These are phyloP conservation scores for Climacteris rufus DNA, from an alignment of 2,113 vertebrate genomes.

Conservation along the genomic window DNA sequence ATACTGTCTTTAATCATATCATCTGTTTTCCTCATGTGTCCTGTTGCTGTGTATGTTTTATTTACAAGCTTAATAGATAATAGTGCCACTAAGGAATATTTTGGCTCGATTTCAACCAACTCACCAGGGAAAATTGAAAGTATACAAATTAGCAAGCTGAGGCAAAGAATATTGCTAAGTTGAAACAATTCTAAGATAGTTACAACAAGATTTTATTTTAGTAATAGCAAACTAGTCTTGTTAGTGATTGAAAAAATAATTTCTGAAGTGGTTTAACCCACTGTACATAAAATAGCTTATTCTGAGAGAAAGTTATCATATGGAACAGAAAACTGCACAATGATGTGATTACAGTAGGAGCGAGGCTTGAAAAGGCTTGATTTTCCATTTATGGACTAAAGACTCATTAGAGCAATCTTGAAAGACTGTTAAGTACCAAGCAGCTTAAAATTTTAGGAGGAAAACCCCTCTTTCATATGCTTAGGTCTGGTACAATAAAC, in stretches of 20 bases:
- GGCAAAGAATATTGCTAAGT: not conserved
- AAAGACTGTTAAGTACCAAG: not conserved
- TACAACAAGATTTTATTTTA: constrained; percentile 10
- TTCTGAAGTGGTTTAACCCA: constrained; percentile 26
- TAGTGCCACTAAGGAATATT: constrained; percentile 15
- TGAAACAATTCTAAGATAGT: not conserved
- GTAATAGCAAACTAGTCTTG: not conserved
- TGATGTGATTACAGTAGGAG: not conserved
- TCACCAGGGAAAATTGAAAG: not conserved
- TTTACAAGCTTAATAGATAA: constrained; percentile 52
- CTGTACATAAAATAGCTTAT: constrained; percentile 2
- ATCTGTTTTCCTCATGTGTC: constrained; percentile 59
- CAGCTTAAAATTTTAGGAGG: not conserved
- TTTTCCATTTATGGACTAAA: not conserved
- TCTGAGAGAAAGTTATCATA: not conserved
- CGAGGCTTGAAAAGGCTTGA: not conserved
- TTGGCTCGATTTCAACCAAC: not conserved
- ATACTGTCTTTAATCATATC: constrained; percentile 31
- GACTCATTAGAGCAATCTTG: not conserved
- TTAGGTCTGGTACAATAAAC: not conserved
- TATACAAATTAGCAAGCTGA: not conserved
- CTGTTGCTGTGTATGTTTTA: constrained; percentile 58
- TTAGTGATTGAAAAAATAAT: not conserved
- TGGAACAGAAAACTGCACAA: constrained; percentile 19
- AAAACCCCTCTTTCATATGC: not conserved